Conservation (phyloP, 2,888 invertebrate genomes). For the Hymenopus coronatus region DNA sequence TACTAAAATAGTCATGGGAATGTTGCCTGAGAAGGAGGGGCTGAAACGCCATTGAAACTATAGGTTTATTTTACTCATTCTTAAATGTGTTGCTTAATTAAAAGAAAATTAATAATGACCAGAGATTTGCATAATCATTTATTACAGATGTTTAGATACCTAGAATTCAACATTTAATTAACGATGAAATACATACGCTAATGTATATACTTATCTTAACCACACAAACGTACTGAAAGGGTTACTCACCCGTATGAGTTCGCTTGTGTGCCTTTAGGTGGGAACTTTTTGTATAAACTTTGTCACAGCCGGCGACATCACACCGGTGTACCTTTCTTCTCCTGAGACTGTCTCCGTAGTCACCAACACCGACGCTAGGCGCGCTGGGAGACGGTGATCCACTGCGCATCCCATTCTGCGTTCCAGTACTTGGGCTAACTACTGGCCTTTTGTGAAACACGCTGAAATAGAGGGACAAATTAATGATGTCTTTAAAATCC, state of each 20-base stretch:
- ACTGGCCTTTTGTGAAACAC: conserved; percentile 48
- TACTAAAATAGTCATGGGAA: too few relatives aligned
- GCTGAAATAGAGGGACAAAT: conserved; percentile 39
- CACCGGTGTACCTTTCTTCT: conserved; percentile 58
- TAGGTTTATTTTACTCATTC: too few relatives aligned
- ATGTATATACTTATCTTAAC: too few relatives aligned
- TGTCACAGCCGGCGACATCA: conserved; percentile 57
- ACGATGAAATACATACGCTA: too few relatives aligned
- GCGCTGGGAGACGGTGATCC: conserved; percentile 24
- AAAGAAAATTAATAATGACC: too few relatives aligned
- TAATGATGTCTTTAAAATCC: too few relatives aligned
- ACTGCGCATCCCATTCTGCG: conserved; percentile 25
- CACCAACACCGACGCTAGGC: conserved; percentile 40
- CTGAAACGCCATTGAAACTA: too few relatives aligned
- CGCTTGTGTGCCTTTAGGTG: conserved; percentile 64
- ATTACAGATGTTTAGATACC: too few relatives aligned
- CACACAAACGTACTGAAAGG: background rate
- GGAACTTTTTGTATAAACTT: conserved; percentile 64
- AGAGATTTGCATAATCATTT: too few relatives aligned
- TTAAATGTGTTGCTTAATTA: too few relatives aligned
- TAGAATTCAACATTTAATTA: too few relatives aligned
- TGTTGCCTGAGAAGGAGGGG: too few relatives aligned
- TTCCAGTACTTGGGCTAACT: conserved; percentile 40
- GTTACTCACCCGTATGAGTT: conserved; percentile 59
- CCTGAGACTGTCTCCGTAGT: conserved; percentile 48